Base-by-base conservation (phyloP, 2,888 invertebrate species). In the Germaria angustata region DNA sequence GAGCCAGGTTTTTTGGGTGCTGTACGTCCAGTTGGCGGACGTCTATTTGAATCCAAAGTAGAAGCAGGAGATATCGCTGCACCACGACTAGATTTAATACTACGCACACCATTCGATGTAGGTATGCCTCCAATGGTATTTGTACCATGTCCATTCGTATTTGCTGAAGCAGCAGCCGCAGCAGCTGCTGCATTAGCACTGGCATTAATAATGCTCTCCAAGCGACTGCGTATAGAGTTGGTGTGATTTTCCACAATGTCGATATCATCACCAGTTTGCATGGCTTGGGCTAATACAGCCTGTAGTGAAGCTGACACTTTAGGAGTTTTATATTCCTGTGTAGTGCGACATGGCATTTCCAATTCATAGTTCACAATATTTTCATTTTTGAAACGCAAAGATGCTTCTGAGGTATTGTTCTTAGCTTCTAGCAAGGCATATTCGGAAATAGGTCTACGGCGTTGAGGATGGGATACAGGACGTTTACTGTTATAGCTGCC, bases 361-460 rank as follows among this genome's bases (percentile, higher is more conserved):
- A 91, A 84, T 78, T 91, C 92, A 75, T 92, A 91, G 80, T 86
- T 88, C 13, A 91, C 87, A 65, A 91, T 92, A 81, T 91, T 91
- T 78, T 91, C 91, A 81, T 89, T 91, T 84, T 89, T 90, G 51
- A 89, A 91, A 41, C 92, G 90, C 44, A 91, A 80, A 0, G 90
- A 86, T 2, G 88, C 85, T 6, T 87, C 84, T 1, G 87, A 85
- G 1, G 87, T 84, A 83, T 88, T 90, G 4, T 87, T 87, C 80
- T 91, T 91, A n/a, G 90, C 87, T 85, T 90, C 87, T 80, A 90
- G 87, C 65, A 91, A 73, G 1, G 95, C 94, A 87, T 94, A 93
- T 88, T 92, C 93, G 41, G 92, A 94, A 75, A 94, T 92, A 22
- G 95, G 94, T 80, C 95, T 92, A 15, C 95, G 92, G 46, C 94